These are phyloP conservation scores for Pipistrellus kuhlii DNA, from an alignment of 2,797 vertebrate species.

Conservation along the genomic window DNA sequence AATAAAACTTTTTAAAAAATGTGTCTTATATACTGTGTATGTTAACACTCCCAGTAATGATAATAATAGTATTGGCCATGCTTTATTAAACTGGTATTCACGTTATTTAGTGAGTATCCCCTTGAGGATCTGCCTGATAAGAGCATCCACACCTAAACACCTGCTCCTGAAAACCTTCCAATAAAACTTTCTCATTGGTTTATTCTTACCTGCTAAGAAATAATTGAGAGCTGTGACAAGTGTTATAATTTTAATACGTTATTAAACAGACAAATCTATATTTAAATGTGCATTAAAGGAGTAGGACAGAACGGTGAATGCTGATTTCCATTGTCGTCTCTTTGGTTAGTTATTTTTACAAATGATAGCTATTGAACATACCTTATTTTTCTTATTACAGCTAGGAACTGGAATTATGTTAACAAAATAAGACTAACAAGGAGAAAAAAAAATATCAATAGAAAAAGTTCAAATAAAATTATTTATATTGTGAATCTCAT, in stretches of 20 bases:
- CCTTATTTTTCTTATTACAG: conserved; percentile 43
- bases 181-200: conserved; percentile 4
- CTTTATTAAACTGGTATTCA: not conserved
- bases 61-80: not conserved
- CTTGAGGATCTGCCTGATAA: not conserved
- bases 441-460: not conserved
- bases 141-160: not conserved
- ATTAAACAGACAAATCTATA: not conserved
- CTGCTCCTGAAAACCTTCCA: not conserved
- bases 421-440: not conserved
- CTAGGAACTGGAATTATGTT: not conserved
- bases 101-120: conserved; percentile 7
- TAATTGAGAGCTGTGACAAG: not conserved
- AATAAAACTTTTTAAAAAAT: not conserved
- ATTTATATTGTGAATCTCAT: not conserved
- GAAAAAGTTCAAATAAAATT: conserved; percentile 11
- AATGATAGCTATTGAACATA: not conserved
- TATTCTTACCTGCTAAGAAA: conserved; percentile 36
- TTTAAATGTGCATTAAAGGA: not conserved
- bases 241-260: conserved; percentile 15
- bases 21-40: not conserved
- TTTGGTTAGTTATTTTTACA: conserved; percentile 43
- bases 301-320: not conserved
- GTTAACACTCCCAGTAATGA: not conserved
- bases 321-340: conserved; percentile 35